These are phyloP conservation scores for Gadus macrocephalus DNA, from an alignment of 2,113 vertebrate species.

Conservation along the genomic window DNA sequence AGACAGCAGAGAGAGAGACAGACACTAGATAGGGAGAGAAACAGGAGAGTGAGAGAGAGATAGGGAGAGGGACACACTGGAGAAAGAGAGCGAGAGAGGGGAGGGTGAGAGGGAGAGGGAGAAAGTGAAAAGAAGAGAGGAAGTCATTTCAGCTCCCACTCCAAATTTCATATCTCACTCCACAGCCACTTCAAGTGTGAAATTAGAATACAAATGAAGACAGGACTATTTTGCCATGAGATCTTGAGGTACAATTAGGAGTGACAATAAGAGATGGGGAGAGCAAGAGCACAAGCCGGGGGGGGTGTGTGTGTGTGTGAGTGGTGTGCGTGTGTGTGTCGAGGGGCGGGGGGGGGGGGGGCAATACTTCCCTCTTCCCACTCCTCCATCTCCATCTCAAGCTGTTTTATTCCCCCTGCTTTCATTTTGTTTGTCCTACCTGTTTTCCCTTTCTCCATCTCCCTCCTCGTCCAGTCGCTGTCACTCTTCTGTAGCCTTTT, in stretches of 20 bases:
- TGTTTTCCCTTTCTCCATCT: neutral
- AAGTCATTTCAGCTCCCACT: constrained; percentile 22
- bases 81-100: neutral
- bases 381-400: neutral
- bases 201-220: constrained; percentile 41
- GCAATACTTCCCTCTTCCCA: neutral
- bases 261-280: constrained; percentile 26
- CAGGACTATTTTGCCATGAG: constrained; percentile 28
- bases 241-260: constrained; percentile 32
- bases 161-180: constrained; percentile 28
- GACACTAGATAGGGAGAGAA: neutral
- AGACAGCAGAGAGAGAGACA: neutral
- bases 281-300: constrained; percentile 6
- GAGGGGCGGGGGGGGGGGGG: neutral
- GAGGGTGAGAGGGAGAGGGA: neutral
- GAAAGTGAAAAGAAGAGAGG: neutral
- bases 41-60: neutral
- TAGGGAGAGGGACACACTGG: neutral
- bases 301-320: neutral
- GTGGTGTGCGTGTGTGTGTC: too few species aligned
- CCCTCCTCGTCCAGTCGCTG: neutral
- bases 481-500: too few species aligned
- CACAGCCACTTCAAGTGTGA: constrained; percentile 32
- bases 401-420: neutral
- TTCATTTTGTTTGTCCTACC: neutral